These are phyloP conservation scores for Paralichthys olivaceus DNA, from an alignment of 2,113 vertebrate species.

Conservation along the genomic window DNA sequence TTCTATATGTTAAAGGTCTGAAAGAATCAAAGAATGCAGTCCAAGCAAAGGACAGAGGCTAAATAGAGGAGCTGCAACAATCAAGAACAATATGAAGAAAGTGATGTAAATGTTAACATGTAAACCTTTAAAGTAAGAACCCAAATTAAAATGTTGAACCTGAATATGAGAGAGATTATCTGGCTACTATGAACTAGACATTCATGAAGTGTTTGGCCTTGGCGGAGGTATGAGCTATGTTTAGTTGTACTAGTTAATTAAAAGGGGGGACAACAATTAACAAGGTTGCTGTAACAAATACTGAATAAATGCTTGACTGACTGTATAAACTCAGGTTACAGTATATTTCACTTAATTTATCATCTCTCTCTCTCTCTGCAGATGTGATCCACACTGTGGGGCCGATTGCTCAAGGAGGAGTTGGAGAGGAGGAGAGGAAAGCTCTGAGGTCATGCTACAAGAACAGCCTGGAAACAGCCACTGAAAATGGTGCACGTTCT, in stretches of 20 bases:
- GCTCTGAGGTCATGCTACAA: conserved; percentile 87
- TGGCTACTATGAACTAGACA: too few relatives aligned
- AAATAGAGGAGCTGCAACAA: not conserved
- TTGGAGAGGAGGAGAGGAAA: conserved; percentile 68
- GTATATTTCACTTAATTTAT: too few relatives aligned
- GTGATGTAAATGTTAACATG: not conserved
- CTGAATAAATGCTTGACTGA: not conserved
- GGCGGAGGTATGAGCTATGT: too few relatives aligned
- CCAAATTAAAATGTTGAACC: too few relatives aligned
- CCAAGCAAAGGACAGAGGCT: too few relatives aligned
- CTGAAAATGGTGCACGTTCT: conserved; percentile 80
- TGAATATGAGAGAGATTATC: too few relatives aligned
- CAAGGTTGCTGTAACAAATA: not conserved
- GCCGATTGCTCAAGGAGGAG: conserved; percentile 82
- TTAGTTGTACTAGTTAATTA: not conserved
- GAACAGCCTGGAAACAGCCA: conserved; percentile 83
- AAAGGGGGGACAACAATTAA: not conserved
- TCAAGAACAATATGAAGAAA: not conserved
- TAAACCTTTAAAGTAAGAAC: not conserved
- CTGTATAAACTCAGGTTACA: not conserved
- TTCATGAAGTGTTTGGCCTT: too few relatives aligned
- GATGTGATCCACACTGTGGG: conserved; percentile 93
- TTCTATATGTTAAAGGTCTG: too few relatives aligned
- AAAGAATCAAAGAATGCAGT: too few relatives aligned
- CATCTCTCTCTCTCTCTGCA: conserved; percentile 57